Evolutionary conservation across 2,888 invertebrate genomes (phyloP), one percentile per base, ranked within the genome.

Genomic region (Agrotis puta): DNA sequence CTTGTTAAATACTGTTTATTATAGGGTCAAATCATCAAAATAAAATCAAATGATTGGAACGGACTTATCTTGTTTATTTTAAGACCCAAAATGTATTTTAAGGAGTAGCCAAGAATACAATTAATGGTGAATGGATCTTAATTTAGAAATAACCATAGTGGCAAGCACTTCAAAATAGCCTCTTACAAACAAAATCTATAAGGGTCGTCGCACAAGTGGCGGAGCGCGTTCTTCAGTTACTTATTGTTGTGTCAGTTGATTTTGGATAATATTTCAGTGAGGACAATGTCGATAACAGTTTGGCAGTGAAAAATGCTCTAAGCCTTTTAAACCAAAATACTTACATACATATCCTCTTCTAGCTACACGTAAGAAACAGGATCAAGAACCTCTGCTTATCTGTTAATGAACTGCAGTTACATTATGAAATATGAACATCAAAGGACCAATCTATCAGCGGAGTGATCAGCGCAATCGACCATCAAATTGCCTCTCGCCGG

Each of bases 401-500:
- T 75, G 59, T n/a, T 57, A 68, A 65, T 64, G 20, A 74, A 71
- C 63, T 61, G 53, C 57, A 68, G 50, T 64, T 64, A 54, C 43
- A 74, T 82, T 53, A 82, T 79, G 74, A 83, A 67, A 70, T 77
- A 74, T 70, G 59, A 68, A 88, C 88, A 91, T 92, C 92, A 92
- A 92, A 92, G 81, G 84, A 83, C 80, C 85, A 86, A 84, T 81
- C 79, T 83, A 87, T 82, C 83, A 81, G 74, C 69, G 43, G 78
- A 86, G 85, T 88, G 86, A 90, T 92, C 90, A 88, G 83, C 85
- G 85, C 65, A 86, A 91, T 94, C 88, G 86, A 89, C 89, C 93
- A 90, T 87, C 88, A 93, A 94, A 93, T 93, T 92, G 92, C 88
- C 67, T 79, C 64, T 63, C 77, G 89, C 92, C 93, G 94, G 94